These are phyloP conservation scores for Molossus molossus DNA, from an alignment of 2,797 vertebrate genomes.

Conservation along the genomic window DNA sequence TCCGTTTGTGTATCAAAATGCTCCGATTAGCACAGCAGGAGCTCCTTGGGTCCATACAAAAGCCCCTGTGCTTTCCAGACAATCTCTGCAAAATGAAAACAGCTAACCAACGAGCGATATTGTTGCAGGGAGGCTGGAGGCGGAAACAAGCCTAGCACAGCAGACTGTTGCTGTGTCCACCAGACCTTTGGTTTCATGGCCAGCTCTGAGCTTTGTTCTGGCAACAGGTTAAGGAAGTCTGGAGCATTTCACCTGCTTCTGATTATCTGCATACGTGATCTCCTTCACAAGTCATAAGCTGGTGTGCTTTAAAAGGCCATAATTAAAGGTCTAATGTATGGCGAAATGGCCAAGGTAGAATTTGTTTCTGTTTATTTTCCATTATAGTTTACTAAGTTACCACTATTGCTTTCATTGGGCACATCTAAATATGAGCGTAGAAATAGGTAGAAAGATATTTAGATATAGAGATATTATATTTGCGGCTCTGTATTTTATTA, in stretches of 20 bases:
- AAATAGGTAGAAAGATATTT: not conserved
- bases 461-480: not conserved
- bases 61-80: not conserved
- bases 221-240: not conserved
- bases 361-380: not conserved
- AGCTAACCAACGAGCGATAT: not conserved
- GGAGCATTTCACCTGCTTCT: not conserved
- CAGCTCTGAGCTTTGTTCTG: not conserved
- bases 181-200: not conserved
- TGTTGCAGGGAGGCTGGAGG: too few species aligned
- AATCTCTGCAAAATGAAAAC: not conserved
- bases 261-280: not conserved
- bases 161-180: conserved; percentile 16
- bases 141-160: not conserved
- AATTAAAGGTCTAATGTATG: not conserved
- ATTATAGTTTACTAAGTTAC: not conserved
- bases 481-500: not conserved
- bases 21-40: not conserved
- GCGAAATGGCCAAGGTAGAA: conserved; percentile 11
- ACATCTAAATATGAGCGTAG: not conserved
- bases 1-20: not conserved
- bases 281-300: not conserved
- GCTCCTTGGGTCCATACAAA: not conserved
- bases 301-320: not conserved
- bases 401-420: not conserved